Evolutionary conservation across 1,140 invertebrate genomes (phyloP).

Genomic region (Drosophila lacteicornis): DNA sequence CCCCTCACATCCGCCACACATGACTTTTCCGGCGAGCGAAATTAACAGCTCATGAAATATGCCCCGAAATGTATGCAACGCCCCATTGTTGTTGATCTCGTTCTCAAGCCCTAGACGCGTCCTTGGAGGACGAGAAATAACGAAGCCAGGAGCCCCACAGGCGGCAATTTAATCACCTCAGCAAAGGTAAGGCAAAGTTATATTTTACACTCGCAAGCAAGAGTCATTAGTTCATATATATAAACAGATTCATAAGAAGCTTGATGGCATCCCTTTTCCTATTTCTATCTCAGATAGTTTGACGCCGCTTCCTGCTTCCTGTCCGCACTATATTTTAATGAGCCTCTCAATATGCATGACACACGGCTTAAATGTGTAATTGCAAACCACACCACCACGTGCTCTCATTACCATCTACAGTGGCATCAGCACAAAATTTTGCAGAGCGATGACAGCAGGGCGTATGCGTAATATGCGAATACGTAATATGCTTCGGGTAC

Average conservation of each 20-base stretch:
- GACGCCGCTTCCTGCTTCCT: conserved; percentile 7
- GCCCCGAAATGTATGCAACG: conserved; percentile 71
- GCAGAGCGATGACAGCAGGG: conserved; percentile 46
- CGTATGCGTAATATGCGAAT: conserved; percentile 55
- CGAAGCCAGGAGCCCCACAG: conserved; percentile 29
- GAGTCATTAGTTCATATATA: conserved; percentile 35
- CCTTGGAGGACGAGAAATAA: conserved; percentile 53
- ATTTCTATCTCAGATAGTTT: conserved; percentile 21
- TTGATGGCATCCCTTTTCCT: not conserved
- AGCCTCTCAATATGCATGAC: conserved; percentile 81
- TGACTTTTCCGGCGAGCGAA: conserved; percentile 46
- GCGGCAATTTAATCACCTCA: conserved; percentile 74
- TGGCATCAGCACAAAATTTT: conserved; percentile 43
- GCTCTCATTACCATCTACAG: conserved; percentile 43
- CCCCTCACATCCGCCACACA: conserved; percentile 11
- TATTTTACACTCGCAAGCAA: conserved; percentile 16
- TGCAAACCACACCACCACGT: conserved; percentile 57
- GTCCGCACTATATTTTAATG: conserved; percentile 64
- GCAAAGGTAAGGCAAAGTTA: conserved; percentile 24
- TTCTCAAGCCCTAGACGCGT: conserved; percentile 39
- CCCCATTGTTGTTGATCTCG: conserved; percentile 40
- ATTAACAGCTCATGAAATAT: conserved; percentile 76
- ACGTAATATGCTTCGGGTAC: conserved; percentile 22
- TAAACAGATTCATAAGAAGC: conserved; percentile 42
- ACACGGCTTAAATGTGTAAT: conserved; percentile 80